A percentile compares a stretch with the other conserved stretches of the same genome.
These are phyloP conservation scores for Propithecus deckenii DNA, from an alignment of 2,797 vertebrate genomes.

Conservation along the genomic window DNA sequence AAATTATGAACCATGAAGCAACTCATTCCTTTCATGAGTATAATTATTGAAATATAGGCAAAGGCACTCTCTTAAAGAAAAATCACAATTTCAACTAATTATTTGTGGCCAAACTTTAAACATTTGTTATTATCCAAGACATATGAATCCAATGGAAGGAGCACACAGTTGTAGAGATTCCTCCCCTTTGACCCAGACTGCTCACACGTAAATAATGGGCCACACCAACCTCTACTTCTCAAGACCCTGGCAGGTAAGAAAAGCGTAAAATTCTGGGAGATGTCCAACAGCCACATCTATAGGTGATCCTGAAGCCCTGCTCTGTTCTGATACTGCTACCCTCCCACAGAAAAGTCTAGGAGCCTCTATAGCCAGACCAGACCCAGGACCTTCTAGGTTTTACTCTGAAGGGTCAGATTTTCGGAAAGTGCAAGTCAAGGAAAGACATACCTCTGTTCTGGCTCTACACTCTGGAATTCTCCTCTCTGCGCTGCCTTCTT, in stretches of 20 bases:
- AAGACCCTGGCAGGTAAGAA: neutral
- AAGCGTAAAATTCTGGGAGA: neutral
- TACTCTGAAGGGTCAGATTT: neutral
- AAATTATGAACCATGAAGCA: neutral
- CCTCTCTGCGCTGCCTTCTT: constrained; percentile 73
- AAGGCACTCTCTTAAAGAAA: neutral
- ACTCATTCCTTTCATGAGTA: neutral
- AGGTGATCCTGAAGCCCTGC: neutral
- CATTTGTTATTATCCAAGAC: neutral
- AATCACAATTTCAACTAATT: neutral
- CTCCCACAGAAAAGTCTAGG: neutral
- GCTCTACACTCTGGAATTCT: constrained; percentile 43
- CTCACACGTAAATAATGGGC: neutral
- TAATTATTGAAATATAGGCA: neutral
- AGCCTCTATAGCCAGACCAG: neutral
- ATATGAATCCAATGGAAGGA: neutral
- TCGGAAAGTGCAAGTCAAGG: neutral
- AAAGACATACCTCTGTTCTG: constrained; percentile 84
- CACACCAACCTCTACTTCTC: neutral
- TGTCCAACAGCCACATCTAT: neutral
- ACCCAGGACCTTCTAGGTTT: neutral
- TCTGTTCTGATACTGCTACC: neutral
- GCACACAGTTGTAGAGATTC: neutral
- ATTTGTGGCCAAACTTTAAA: neutral
- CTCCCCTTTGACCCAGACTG: neutral